Evolutionary conservation across 1,140 invertebrate genomes (phyloP), one percentile per base, ranked within the genome.

Genomic region (Drosophila mauritiana): DNA sequence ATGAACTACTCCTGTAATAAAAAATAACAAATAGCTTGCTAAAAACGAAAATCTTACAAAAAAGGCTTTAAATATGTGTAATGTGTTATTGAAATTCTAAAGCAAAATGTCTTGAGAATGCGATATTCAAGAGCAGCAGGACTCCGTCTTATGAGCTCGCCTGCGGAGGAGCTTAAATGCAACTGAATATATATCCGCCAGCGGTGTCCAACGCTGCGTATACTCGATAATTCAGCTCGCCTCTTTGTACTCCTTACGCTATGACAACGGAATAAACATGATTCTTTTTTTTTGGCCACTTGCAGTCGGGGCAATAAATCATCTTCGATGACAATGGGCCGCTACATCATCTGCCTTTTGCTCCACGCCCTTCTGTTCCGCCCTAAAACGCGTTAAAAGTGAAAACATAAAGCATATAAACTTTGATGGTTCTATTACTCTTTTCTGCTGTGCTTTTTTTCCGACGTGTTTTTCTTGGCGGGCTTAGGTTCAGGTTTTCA

Each of bases 231-330:
- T 37, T 43, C 37, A 39, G 6, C 7, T 10, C 40, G 42, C 40
- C 17, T 25, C n/a, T 4, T 39, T 34, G 6, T n/a, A 13, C 36
- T 36, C 13, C 31, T 31, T 10, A 3, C 31, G 31, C 31, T 31
- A 31, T 15, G 20, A n/a, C 40, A 34, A 31, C 15, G 7, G 36
- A 54, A 72, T 72, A 72, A 72, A 58, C 57, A 57, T 49, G 31
- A 10, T 3, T 13, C 4, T 13, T 13, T 13, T 31, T 72, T 59
- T 70, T 68, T 49, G 42, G 49, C 36, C 46, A 36, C 51, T 49
- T 70, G 67, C 67, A 69, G 67, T 34, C 42, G 15, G 27, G 36
- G 39, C 68, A 73, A 73, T 73, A 73, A 73, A 73, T 73, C 69
- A 73, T 73, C 69, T 73, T 48, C 69, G 59, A 52, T 73, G 69